phyloP scores from a whole-genome alignment of 2,888 invertebrate species.

The Spisula solida region DNA sequence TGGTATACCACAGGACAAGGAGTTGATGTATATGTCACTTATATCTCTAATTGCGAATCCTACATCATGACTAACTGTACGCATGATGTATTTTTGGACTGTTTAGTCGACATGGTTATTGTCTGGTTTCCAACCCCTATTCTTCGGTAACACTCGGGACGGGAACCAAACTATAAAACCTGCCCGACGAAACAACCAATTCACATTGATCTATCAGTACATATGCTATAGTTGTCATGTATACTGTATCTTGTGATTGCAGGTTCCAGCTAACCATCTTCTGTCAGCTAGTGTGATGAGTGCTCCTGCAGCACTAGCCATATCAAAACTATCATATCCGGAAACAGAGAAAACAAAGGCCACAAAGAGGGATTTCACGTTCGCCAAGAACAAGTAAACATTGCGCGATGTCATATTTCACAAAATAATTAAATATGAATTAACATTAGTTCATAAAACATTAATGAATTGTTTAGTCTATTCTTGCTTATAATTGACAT shows the following conservation, averaged over 20 bases:
- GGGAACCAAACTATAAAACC: too few species aligned
- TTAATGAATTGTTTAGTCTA: neutral
- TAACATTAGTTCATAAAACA: neutral
- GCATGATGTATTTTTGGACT: too few species aligned
- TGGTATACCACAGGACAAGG: too few species aligned
- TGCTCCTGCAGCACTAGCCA: constrained; percentile 96
- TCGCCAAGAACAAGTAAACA: constrained; percentile 55
- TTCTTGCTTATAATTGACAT: neutral
- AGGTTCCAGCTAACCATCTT: constrained; percentile 90
- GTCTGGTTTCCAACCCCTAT: too few species aligned
- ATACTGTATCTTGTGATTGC: constrained; percentile 87
- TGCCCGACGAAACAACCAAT: too few species aligned
- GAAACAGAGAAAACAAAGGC: constrained; percentile 95
- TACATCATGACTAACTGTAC: too few species aligned
- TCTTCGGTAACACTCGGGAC: too few species aligned
- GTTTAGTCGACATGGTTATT: too few species aligned
- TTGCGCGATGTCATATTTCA: constrained; percentile 89
- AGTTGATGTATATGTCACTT: too few species aligned
- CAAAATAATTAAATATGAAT: too few species aligned
- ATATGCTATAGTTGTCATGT: neutral
- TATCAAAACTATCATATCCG: constrained; percentile 96
- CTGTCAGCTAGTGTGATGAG: constrained; percentile 98
- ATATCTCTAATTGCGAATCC: too few species aligned
- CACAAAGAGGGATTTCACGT: constrained; percentile 90
- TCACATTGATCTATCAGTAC: too few species aligned